Percentiles rank a stretch among this genome's conserved stretches.
Conservation (phyloP, 37 sponge, comb jelly and placozoan species). For the Ianthella basta region DNA sequence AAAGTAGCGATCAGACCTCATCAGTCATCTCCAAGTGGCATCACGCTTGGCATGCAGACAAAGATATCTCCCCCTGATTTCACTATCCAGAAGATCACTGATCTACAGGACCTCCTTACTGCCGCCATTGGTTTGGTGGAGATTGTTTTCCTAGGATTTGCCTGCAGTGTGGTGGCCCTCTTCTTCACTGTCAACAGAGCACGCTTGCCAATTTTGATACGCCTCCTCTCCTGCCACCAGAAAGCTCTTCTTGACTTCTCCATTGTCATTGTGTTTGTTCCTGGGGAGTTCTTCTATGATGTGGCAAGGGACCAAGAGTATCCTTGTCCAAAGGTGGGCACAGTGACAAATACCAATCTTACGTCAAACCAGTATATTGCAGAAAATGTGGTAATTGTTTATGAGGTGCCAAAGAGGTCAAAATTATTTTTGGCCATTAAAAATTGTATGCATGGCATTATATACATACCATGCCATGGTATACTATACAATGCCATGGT, state of each 20-base stretch:
- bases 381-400: too few species aligned
- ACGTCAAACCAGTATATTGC: too few species aligned
- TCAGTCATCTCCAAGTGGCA: not conserved
- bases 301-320: too few species aligned
- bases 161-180: not conserved
- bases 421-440: too few species aligned
- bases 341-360: too few species aligned
- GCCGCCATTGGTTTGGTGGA: not conserved
- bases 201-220: not conserved
- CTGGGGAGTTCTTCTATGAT: too few species aligned
- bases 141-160: not conserved
- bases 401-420: too few species aligned
- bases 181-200: not conserved
- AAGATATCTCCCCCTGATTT: not conserved
- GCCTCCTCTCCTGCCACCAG: not conserved
- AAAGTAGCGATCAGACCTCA: not conserved
- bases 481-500: too few species aligned
- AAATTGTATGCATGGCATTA: too few species aligned
- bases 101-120: not conserved
- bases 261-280: not conserved
- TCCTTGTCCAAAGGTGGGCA: too few species aligned
- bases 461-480: too few species aligned
- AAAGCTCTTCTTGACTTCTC: not conserved
- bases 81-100: not conserved
- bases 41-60: not conserved